phyloP scores from a whole-genome alignment of 2,113 vertebrate species.

The Anser cygnoides region DNA sequence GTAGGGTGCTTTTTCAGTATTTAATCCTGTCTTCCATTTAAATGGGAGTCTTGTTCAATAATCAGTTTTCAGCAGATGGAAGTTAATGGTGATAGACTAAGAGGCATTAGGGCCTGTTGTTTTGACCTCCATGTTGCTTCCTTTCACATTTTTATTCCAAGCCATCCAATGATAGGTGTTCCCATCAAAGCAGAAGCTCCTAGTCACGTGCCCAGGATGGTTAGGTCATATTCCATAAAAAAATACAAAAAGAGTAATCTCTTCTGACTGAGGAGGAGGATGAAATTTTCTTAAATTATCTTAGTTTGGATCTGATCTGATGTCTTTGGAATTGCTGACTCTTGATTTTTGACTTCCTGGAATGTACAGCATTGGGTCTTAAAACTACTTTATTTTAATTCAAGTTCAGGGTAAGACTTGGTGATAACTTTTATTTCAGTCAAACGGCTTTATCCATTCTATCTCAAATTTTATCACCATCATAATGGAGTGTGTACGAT shows the following conservation, averaged over 20 bases:
- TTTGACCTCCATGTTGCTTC: neutral
- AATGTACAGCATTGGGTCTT: neutral
- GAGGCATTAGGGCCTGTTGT: neutral
- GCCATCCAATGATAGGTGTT: neutral
- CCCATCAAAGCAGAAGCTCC: neutral
- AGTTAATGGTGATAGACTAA: neutral
- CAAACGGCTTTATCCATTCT: neutral
- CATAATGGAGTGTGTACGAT: neutral
- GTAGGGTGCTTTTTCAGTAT: neutral
- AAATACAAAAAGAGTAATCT: neutral
- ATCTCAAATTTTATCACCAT: neutral
- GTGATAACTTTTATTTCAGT: neutral
- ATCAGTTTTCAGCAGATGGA: neutral
- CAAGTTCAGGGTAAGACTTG: neutral
- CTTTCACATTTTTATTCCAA: neutral
- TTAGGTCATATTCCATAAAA: neutral
- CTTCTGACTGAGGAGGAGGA: neutral
- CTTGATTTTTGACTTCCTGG: neutral
- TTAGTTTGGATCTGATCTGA: neutral
- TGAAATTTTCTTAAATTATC: neutral
- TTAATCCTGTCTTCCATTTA: neutral
- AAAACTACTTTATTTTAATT: neutral
- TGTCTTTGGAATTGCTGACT: neutral
- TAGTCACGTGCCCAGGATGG: neutral
- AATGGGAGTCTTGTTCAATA: neutral